These are phyloP conservation scores for Tridacna crocea DNA, from an alignment of 2,888 invertebrate genomes.

Conservation along the genomic window DNA sequence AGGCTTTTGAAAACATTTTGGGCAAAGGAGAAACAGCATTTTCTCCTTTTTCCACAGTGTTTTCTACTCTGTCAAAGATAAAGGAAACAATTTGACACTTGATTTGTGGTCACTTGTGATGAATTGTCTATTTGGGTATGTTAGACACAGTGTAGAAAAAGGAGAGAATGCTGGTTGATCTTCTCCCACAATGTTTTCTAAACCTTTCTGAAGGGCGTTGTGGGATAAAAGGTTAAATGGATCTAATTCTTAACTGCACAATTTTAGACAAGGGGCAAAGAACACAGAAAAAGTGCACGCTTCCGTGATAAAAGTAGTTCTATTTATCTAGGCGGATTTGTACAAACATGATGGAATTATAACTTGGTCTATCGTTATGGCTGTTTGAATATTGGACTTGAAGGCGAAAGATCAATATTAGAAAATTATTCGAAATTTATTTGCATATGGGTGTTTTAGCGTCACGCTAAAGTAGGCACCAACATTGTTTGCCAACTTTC, in stretches of 20 bases:
- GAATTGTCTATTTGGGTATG: too few species aligned
- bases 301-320: constrained; percentile 5
- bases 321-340: constrained; percentile 15
- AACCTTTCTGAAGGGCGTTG: neutral
- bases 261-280: neutral
- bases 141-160: neutral
- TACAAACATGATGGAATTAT: constrained; percentile 13
- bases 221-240: neutral
- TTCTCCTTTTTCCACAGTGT: too few species aligned
- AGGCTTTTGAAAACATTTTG: too few species aligned
- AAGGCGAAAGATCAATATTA: constrained; percentile 62
- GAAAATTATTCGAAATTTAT: constrained; percentile 62
- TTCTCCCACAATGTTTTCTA: neutral
- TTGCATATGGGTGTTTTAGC: constrained; percentile 36
- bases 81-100: too few species aligned
- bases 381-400: constrained; percentile 52
- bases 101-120: too few species aligned
- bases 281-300: constrained; percentile 9
- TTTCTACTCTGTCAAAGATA: too few species aligned
- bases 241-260: neutral
- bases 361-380: neutral
- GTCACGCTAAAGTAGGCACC: neutral
- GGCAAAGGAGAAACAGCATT: too few species aligned
- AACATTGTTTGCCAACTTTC: neutral
- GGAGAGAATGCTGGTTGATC: neutral